These are phyloP conservation scores for Polyodon spathula DNA, from an alignment of 2,113 vertebrate species.

Conservation along the genomic window DNA sequence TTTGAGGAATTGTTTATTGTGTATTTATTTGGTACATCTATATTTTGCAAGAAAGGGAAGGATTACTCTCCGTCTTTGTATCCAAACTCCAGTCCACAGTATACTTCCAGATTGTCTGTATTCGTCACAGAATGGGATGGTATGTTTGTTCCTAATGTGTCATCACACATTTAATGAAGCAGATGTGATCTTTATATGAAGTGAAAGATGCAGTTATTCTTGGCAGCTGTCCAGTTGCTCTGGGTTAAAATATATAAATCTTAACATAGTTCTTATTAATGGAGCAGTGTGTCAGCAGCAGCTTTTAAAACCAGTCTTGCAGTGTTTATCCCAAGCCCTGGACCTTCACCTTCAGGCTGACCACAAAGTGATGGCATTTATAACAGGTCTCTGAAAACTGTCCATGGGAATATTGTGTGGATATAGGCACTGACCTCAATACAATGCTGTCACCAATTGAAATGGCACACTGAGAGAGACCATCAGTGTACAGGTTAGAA, in stretches of 20 bases:
- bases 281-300: constrained; percentile 1
- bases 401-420: constrained; percentile 2
- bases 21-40: background rate
- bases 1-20: no score
- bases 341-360: constrained; percentile 1
- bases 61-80: background rate
- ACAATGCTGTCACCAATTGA: no score
- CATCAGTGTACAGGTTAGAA: no score
- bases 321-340: background rate
- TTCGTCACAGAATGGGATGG: constrained; percentile 51
- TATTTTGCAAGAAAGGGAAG: background rate
- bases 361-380: background rate
- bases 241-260: constrained; percentile 1
- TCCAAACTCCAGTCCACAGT: background rate
- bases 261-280: background rate
- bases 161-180: constrained; percentile 58
- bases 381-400: background rate
- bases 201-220: constrained; percentile 52
- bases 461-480: no score
- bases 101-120: constrained; percentile 18
- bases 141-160: constrained; percentile 55
- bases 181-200: constrained; percentile 55
- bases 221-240: constrained; percentile 52
- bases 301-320: constrained; percentile 2
- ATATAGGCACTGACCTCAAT: no score